Base-by-base conservation (phyloP, 2,888 invertebrate genomes). In the Mesopsocus fuscifrons region DNA sequence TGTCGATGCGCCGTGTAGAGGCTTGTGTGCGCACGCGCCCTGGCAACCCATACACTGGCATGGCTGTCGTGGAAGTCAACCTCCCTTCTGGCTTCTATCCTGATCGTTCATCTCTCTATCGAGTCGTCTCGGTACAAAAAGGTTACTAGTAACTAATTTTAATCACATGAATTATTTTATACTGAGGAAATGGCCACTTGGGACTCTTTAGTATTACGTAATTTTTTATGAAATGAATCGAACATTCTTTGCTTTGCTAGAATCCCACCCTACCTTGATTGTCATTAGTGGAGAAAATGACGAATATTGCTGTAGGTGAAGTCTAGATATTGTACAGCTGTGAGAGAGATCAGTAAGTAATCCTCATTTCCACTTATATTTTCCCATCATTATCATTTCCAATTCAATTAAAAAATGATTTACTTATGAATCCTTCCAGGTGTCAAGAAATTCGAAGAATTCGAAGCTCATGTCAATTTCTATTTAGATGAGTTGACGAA, bases 61-160 rank as follows among this genome's bases (percentile, higher is more conserved):
- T 73, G 73, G 69, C 70, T 22, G 60, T 73, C 11, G 54, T 72
- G 49, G 76, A 77, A 53, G 62, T 76, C 18, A 58, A 63, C 1
- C 63, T 77, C 53, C 74, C 77, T 6, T 71, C 72, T 2, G 76
- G 76, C 1, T 77, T 67, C 51, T 65, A 66, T 5, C 70, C 73
- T 0, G 74, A 75, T 50, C 67, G 71, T 4, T 57, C 64, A 0
- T 63, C 66, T 1, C 59, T 77, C 1, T 71, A 72, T 52, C 54
- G 61, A 8, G 63, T 74, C 20, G 58, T 73, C 1, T 60, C 66
- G 22, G 55, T 58, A 6, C 53, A 58, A 0, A 51, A 59, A 15
- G 56, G 63, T 0, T 50, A 69, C 69, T 51, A 60, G 63, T 57
- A 45, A 52, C 53, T 49, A 49, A 45, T 3, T 17, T 9, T 35